These are phyloP conservation scores for Sesamia inferens DNA, from an alignment of 2,888 invertebrate genomes.

Conservation along the genomic window DNA sequence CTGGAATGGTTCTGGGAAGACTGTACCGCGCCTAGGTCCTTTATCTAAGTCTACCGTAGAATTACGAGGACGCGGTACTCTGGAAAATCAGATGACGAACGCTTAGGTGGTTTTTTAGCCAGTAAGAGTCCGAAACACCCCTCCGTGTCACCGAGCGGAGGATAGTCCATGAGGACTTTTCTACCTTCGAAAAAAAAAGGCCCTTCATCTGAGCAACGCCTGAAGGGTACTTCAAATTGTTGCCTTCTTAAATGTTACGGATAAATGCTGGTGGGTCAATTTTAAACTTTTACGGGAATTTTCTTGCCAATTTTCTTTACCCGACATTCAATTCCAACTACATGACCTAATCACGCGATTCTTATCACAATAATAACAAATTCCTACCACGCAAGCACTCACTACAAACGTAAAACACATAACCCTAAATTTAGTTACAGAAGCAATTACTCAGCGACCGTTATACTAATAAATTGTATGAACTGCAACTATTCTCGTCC, in stretches of 20 bases:
- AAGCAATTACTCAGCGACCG: conserved; percentile 3
- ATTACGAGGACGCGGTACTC: too few species aligned
- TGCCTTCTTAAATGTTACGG: neutral
- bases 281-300: too few species aligned
- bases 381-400: neutral
- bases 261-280: too few species aligned
- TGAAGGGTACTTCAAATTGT: too few species aligned
- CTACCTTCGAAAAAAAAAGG: too few species aligned
- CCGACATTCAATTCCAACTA: neutral
- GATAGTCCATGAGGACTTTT: too few species aligned
- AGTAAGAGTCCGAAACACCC: too few species aligned
- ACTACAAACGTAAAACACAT: conserved; percentile 4
- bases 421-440: conserved; percentile 17
- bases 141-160: too few species aligned
- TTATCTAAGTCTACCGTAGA: too few species aligned
- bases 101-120: too few species aligned
- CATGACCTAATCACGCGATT: neutral
- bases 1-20: neutral
- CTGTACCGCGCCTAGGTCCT: too few species aligned
- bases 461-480: conserved; percentile 22
- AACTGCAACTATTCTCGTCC: conserved; percentile 18
- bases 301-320: neutral
- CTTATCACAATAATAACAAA: conserved; percentile 16
- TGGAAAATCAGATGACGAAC: too few species aligned
- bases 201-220: neutral